Evolutionary conservation across 2,797 vertebrate species (phyloP), one percentile per base, ranked within the genome.

Genomic region (Cetoscarus ocellatus): DNA sequence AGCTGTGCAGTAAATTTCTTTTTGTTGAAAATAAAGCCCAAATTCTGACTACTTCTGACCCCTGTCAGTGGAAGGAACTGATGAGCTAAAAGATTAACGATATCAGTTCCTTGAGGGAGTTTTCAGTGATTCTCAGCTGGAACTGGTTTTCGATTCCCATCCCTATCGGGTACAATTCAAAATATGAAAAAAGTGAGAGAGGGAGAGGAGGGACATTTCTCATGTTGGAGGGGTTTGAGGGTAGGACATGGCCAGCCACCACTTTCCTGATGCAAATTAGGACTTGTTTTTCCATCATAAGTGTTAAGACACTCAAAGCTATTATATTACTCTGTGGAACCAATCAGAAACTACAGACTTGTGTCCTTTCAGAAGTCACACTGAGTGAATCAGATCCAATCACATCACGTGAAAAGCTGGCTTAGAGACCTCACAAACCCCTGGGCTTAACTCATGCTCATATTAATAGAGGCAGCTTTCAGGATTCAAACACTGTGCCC

Each of bases 391-490:
- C 59, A 57, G 57, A 67, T 85, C 71, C 72, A 73, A 61, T 64
- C 38, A 14, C 44, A 71, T 59, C 77, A 84, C 13, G 74, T 88
- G 86, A 82, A 85, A 88, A 92, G 75, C 86, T 81, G 76, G 73
- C 58, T 55, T 55, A 45, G 63, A 81, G 44, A 79, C 73, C 61
- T 45, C 55, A 44, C 77, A 82, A 83, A 80, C 83, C 65, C 61
- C 17, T 2, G 47, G 79, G 84, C 75, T 92, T 90, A 90, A 80
- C 82, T 92, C 88, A 87, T 44, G 51, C 40, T 75, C 55, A 48
- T 92, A 93, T 92, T 88, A 93, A 92, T 90, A 91, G 88, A 78
- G 56, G 57, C 39, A 55, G 77, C 70, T 73, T 72, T 68, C n/a
- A 56, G 66, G 84, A 80, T 81, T 83, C 79, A 48, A 65, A 53